Evolutionary conservation across 2,113 vertebrate species (phyloP).

Genomic region (Platysteira castanea): DNA sequence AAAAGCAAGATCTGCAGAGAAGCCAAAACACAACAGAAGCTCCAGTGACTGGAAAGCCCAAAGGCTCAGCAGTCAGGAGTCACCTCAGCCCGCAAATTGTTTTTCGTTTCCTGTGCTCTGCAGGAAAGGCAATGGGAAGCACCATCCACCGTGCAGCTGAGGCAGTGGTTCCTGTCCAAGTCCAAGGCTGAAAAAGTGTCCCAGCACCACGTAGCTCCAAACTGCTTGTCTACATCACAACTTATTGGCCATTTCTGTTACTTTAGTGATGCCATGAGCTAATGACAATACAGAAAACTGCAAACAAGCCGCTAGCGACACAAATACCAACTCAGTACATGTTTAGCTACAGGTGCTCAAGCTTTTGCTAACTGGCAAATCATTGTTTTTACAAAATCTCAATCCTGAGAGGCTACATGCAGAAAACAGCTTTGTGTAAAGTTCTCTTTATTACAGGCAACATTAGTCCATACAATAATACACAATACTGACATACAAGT

Average conservation of each 20-base stretch:
- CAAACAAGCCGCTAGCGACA: not conserved
- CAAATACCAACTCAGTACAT: not conserved
- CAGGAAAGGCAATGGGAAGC: not conserved
- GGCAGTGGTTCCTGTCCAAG: not conserved
- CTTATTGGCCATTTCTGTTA: not conserved
- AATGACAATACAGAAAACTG: not conserved
- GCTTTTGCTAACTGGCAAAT: conserved; percentile 23
- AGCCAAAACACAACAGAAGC: not conserved
- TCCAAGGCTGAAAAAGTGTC: not conserved
- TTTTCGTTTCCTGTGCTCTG: not conserved
- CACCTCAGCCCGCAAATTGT: fast-evolving
- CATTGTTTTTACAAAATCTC: conserved; percentile 28
- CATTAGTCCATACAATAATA: conserved; percentile 79
- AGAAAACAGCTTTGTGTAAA: conserved; percentile 70
- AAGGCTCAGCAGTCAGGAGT: not conserved
- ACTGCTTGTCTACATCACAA: not conserved
- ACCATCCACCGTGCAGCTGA: not conserved
- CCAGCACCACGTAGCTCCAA: not conserved
- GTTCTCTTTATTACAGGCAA: conserved; percentile 80
- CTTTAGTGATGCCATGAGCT: not conserved
- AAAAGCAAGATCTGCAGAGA: not conserved
- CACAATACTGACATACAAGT: conserved; percentile 79
- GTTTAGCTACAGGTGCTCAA: conserved; percentile 5
- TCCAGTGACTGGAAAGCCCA: not conserved
- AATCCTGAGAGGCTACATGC: conserved; percentile 37